phyloP scores from a whole-genome alignment of 2,797 vertebrate genomes.

The Siniperca undulata region DNA sequence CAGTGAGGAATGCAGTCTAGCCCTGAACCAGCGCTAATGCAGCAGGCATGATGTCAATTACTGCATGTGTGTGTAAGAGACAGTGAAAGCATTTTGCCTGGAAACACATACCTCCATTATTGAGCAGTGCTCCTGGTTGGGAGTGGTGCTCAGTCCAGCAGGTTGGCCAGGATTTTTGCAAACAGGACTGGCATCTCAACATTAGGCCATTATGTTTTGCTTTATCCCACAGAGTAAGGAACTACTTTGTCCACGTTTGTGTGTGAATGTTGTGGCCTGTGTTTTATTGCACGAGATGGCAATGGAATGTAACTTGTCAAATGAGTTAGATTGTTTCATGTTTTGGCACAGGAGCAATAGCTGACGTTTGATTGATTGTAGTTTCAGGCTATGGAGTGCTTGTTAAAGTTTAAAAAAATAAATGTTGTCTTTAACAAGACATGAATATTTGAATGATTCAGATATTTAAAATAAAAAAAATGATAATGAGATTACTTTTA shows the following conservation, averaged over 20 bases:
- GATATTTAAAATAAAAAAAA: not conserved
- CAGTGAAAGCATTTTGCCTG: slow-evolving; percentile 24
- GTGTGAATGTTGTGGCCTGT: slow-evolving; percentile 5
- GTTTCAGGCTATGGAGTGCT: not conserved
- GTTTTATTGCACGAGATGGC: not conserved
- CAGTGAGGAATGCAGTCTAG: slow-evolving; percentile 46
- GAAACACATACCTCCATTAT: slow-evolving; percentile 42
- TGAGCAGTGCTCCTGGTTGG: slow-evolving; percentile 26
- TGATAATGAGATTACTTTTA: not conserved
- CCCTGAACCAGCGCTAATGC: slow-evolving; percentile 64
- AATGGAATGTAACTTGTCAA: not conserved
- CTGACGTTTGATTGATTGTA: not conserved
- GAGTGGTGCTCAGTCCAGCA: slow-evolving; percentile 22
- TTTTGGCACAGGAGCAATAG: not conserved
- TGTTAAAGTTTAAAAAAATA: not conserved
- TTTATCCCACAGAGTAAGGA: slow-evolving; percentile 18
- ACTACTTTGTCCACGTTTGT: slow-evolving; percentile 29
- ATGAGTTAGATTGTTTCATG: not conserved
- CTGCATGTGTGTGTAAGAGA: slow-evolving; percentile 42
- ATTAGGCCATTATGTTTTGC: slow-evolving; percentile 13
- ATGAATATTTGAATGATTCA: not conserved
- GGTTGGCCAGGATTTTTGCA: slow-evolving; percentile 6
- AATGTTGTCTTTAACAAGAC: not conserved
- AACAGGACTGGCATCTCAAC: not conserved
- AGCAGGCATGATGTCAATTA: slow-evolving; percentile 79